A percentile compares a stretch with the other conserved stretches of the same genome.
phyloP scores from a whole-genome alignment of 2,113 vertebrate genomes.

The Cyanoliseus patagonus region DNA sequence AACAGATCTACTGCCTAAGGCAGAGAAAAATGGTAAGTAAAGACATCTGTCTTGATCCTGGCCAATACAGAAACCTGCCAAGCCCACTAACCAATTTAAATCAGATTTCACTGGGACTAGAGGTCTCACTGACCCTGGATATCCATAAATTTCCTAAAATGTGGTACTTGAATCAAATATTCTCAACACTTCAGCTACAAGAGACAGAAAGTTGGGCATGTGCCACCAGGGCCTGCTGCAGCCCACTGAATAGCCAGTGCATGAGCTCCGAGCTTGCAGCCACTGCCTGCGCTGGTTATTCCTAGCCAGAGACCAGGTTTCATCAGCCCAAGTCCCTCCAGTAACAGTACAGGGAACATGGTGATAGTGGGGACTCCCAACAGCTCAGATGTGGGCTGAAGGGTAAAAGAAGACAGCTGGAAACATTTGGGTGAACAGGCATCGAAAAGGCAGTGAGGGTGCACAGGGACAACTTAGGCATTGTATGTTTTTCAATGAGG shows the following conservation, averaged over 20 bases:
- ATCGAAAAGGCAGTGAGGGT: background rate
- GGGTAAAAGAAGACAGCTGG: background rate
- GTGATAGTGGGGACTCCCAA: background rate
- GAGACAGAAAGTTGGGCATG: background rate
- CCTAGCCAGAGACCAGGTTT: background rate
- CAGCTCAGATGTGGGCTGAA: background rate
- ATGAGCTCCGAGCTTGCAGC: background rate
- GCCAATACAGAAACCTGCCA: background rate
- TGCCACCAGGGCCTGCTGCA: rapidly evolving
- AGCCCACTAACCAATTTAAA: background rate
- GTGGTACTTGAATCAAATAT: background rate
- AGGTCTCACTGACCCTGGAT: background rate
- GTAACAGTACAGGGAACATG: background rate
- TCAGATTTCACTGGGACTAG: background rate
- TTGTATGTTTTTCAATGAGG: background rate
- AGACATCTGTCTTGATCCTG: background rate
- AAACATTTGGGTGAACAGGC: background rate
- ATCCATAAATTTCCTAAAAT: background rate
- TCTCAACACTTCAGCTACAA: background rate
- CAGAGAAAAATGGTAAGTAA: background rate
- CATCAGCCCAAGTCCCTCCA: background rate
- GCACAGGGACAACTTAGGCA: background rate
- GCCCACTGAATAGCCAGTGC: rapidly evolving
- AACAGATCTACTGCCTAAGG: background rate
- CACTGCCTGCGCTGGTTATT: background rate